These are phyloP conservation scores for Anoura caudifer DNA, from an alignment of 2,113 vertebrate species.

Conservation along the genomic window DNA sequence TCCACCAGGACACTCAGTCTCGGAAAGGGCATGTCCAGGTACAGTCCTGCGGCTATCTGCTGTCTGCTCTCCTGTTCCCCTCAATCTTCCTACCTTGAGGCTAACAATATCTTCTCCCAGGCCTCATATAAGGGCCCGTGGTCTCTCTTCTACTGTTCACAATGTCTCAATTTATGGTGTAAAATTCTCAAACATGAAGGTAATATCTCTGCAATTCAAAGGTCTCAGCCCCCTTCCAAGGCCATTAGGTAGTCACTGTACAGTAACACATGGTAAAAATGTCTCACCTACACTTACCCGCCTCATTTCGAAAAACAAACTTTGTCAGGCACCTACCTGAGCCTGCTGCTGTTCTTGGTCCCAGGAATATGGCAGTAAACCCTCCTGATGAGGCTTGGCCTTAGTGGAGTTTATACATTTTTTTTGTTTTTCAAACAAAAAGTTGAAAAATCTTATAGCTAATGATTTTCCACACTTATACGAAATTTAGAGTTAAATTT, in stretches of 20 bases:
- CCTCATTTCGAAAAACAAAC: not conserved
- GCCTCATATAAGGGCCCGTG: not conserved
- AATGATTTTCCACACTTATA: not conserved
- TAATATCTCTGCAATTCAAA: not conserved
- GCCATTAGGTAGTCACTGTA: not conserved
- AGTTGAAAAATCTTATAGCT: not conserved
- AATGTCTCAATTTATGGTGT: not conserved
- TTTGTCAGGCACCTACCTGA: not conserved
- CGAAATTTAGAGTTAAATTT: not conserved
- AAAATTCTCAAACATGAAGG: not conserved
- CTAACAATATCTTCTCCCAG: not conserved
- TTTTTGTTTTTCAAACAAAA: constrained; percentile 21
- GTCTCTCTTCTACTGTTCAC: not conserved
- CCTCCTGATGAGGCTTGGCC: not conserved
- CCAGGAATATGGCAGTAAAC: not conserved
- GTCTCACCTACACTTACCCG: not conserved
- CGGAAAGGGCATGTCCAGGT: not conserved
- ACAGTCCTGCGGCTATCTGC: not conserved
- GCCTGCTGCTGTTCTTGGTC: not conserved
- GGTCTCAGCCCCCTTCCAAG: not conserved
- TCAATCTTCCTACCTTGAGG: not conserved
- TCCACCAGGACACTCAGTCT: not conserved
- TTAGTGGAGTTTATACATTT: not conserved
- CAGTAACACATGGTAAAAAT: not conserved
- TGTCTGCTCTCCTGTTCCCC: not conserved